These are phyloP conservation scores for Oithona nana DNA, from an alignment of 2,888 invertebrate species.

Conservation along the genomic window DNA sequence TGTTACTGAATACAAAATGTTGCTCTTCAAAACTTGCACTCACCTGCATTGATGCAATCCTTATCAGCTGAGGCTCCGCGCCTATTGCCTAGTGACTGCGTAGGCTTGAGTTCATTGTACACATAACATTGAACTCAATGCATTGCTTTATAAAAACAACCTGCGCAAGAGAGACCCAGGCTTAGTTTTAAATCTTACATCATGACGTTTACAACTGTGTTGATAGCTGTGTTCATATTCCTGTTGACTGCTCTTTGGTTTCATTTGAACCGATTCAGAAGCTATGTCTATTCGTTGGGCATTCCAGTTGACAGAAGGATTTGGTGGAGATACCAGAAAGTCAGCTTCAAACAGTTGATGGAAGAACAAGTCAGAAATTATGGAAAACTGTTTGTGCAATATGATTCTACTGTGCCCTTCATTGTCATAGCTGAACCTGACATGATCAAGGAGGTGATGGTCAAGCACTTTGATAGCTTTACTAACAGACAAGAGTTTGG, in stretches of 20 bases:
- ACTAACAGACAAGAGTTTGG: background rate
- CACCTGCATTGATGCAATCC: too few species aligned
- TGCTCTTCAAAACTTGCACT: too few species aligned
- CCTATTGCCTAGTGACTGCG: too few species aligned
- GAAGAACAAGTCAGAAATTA: background rate
- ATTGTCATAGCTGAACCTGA: background rate
- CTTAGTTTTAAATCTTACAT: too few species aligned
- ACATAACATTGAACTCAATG: too few species aligned
- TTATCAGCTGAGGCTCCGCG: too few species aligned
- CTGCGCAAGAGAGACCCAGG: too few species aligned
- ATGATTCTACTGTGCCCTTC: background rate
- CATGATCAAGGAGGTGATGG: slow-evolving; percentile 1
- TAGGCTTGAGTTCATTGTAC: too few species aligned
- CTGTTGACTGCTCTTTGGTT: background rate
- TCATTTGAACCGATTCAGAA: background rate
- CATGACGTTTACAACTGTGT: background rate
- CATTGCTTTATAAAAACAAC: too few species aligned
- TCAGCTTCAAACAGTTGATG: background rate
- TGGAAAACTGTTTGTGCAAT: background rate
- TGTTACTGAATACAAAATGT: too few species aligned
- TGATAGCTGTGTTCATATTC: background rate
- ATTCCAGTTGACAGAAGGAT: background rate
- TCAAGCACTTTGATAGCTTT: slow-evolving; percentile 1
- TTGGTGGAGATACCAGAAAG: background rate
- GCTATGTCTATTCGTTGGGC: background rate